phyloP scores from a whole-genome alignment of 2,113 vertebrate genomes.

The Pipa parva region DNA sequence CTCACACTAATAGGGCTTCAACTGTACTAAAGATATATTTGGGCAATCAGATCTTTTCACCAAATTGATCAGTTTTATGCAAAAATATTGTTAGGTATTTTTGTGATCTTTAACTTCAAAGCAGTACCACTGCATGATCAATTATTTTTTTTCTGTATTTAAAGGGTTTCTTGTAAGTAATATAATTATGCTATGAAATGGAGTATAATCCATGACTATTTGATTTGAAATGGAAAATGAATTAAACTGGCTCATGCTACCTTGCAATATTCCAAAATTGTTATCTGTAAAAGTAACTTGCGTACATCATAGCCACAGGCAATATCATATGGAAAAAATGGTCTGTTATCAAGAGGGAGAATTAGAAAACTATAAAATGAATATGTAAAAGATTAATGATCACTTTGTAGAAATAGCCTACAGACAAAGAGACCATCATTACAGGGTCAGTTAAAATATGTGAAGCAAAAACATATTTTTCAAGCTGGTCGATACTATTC shows the following conservation, averaged over 20 bases:
- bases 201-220: slow-evolving; percentile 9
- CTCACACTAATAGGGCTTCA: too few species aligned
- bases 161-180: neutral
- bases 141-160: neutral
- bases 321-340: slow-evolving; percentile 13
- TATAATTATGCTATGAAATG: slow-evolving; percentile 5
- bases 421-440: slow-evolving; percentile 33
- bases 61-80: too few species aligned
- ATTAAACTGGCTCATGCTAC: slow-evolving; percentile 17
- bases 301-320: slow-evolving; percentile 19
- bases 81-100: too few species aligned
- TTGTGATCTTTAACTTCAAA: too few species aligned
- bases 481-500: slow-evolving; percentile 20
- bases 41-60: too few species aligned
- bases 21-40: too few species aligned
- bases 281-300: slow-evolving; percentile 39
- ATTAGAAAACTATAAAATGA: slow-evolving; percentile 38
- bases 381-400: slow-evolving; percentile 42
- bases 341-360: slow-evolving; percentile 17
- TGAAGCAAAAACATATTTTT: slow-evolving; percentile 32
- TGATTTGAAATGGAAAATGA: slow-evolving; percentile 17
- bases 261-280: slow-evolving; percentile 34
- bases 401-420: slow-evolving; percentile 37
- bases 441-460: slow-evolving; percentile 38
- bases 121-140: too few species aligned